Conservation (phyloP, 2,113 vertebrate genomes). For the Craseonycteris thonglongyai region DNA sequence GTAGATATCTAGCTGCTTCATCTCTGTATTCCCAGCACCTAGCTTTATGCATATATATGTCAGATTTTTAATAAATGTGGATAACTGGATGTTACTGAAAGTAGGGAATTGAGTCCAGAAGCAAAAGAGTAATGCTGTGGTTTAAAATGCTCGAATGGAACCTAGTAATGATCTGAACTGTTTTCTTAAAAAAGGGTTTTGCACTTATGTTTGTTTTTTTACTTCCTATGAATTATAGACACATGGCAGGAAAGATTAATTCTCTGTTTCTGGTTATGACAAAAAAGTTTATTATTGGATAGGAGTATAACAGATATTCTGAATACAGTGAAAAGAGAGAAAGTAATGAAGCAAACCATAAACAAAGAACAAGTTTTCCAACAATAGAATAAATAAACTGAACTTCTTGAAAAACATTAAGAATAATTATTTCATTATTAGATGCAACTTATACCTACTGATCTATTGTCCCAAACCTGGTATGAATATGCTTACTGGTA, state of each 20-base stretch:
- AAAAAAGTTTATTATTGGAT: not conserved
- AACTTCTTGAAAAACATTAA: not conserved
- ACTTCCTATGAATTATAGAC: not conserved
- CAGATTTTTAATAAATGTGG: not conserved
- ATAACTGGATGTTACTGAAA: not conserved
- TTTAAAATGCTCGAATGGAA: conserved; percentile 8
- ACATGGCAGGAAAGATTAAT: not conserved
- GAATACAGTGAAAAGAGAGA: not conserved
- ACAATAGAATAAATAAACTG: not conserved
- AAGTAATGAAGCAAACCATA: not conserved
- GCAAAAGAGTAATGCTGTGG: not conserved
- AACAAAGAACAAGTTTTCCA: not conserved
- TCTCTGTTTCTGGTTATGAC: not conserved
- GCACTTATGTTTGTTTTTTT: not conserved
- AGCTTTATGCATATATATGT: not conserved
- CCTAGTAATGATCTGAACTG: not conserved
- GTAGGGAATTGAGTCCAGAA: not conserved
- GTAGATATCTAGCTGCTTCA: not conserved
- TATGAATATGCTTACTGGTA: not conserved
- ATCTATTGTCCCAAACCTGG: not conserved
- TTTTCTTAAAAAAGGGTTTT: not conserved
- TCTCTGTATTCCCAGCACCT: not conserved
- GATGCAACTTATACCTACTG: not conserved
- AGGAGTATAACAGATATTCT: not conserved
- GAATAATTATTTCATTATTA: conserved; percentile 13